phyloP scores from a whole-genome alignment of 2,888 invertebrate genomes.

The Oasisia sp. region DNA sequence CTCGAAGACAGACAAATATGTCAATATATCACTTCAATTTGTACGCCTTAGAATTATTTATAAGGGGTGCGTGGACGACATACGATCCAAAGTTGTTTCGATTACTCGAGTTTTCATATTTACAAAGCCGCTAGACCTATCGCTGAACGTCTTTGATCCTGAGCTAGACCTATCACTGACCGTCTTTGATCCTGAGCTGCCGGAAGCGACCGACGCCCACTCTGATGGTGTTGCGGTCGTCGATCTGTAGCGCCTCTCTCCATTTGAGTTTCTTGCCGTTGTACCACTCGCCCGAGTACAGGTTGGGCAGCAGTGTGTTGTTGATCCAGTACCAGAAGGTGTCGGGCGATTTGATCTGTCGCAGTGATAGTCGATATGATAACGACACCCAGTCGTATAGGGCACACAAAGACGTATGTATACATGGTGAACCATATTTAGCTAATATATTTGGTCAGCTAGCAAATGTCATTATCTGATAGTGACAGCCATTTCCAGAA shows the following conservation, averaged over 20 bases:
- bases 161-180: conserved; percentile 45
- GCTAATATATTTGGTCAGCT: not conserved
- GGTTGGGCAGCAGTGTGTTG: conserved; percentile 53
- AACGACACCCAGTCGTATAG: not conserved
- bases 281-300: conserved; percentile 59
- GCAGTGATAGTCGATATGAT: not conserved
- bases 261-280: conserved; percentile 60
- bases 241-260: conserved; percentile 61
- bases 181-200: conserved; percentile 61
- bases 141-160: conserved; percentile 59
- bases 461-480: not conserved
- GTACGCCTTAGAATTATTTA: too few species aligned
- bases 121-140: too few species aligned
- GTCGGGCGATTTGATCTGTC: conserved; percentile 28
- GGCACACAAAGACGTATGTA: not conserved
- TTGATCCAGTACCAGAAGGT: conserved; percentile 51
- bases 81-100: too few species aligned
- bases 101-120: too few species aligned
- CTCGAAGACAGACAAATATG: too few species aligned
- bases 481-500: too few species aligned
- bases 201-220: conserved; percentile 61
- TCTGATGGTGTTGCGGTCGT: conserved; percentile 56
- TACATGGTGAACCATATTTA: not conserved
- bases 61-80: too few species aligned
- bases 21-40: too few species aligned